phyloP scores from a whole-genome alignment of 2,888 invertebrate genomes.

The Pecten maximus region DNA sequence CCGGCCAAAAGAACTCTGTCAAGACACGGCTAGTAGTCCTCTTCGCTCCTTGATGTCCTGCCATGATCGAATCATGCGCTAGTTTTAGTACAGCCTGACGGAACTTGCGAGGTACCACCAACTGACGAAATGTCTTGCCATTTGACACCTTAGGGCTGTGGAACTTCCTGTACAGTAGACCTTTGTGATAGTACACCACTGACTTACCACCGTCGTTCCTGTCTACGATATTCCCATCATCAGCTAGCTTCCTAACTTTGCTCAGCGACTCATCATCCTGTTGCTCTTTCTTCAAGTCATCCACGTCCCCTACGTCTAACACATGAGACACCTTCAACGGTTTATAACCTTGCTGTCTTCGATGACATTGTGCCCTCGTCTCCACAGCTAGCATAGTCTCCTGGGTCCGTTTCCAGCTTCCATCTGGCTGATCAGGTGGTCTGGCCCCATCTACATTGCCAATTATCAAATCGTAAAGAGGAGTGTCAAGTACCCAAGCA shows the following conservation, averaged over 20 bases:
- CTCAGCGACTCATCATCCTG: background rate
- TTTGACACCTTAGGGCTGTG: slow-evolving; percentile 11
- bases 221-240: background rate
- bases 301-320: background rate
- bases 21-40: slow-evolving; percentile 39
- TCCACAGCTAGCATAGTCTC: slow-evolving; percentile 26
- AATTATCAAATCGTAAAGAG: slow-evolving; percentile 54
- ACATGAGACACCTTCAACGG: slow-evolving; percentile 22
- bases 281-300: background rate
- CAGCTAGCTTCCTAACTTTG: background rate
- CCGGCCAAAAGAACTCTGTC: slow-evolving; percentile 47
- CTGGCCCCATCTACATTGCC: slow-evolving; percentile 49
- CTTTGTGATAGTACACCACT: background rate
- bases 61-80: slow-evolving; percentile 43
- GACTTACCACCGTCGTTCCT: slow-evolving; percentile 18
- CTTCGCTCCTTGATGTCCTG: slow-evolving; percentile 42
- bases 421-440: background rate
- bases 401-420: background rate
- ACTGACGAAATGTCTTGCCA: background rate
- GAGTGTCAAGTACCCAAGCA: slow-evolving; percentile 55
- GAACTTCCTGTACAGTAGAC: slow-evolving; percentile 5
- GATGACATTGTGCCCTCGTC: slow-evolving; percentile 31
- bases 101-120: background rate
- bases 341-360: background rate
- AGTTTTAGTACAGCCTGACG: slow-evolving; percentile 27